A percentile compares a stretch with the other conserved stretches of the same genome.
These are phyloP conservation scores for Cacatua alba DNA, from an alignment of 2,113 vertebrate genomes.

Conservation along the genomic window DNA sequence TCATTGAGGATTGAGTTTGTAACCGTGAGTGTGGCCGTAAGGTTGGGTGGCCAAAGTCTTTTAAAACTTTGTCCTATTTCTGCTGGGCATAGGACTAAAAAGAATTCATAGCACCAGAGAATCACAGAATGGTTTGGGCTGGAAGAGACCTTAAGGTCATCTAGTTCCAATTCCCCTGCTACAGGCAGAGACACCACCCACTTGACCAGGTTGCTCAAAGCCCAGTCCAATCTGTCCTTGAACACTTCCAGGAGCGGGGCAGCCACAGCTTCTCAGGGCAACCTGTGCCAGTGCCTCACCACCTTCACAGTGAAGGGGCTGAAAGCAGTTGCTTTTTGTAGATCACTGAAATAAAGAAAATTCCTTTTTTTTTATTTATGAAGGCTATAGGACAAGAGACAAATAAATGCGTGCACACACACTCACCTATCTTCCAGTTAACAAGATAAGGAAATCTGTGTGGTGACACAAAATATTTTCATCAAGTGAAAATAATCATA, in stretches of 20 bases:
- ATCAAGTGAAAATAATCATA: not conserved
- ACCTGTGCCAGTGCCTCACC: not conserved
- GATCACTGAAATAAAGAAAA: not conserved
- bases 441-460: conserved; percentile 1
- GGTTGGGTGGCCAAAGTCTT: not conserved
- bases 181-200: not conserved
- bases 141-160: not conserved
- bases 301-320: not conserved
- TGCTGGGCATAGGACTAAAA: not conserved
- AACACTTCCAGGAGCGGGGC: not conserved
- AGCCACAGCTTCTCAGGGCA: not conserved
- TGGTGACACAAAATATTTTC: conserved; percentile 15
- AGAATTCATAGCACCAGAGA: not conserved
- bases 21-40: not conserved
- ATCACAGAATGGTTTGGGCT: not conserved
- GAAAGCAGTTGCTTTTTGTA: not conserved
- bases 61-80: not conserved
- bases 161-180: not conserved
- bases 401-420: not conserved
- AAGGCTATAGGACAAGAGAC: not conserved
- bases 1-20: not conserved
- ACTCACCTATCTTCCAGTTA: not conserved
- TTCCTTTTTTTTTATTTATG: not conserved
- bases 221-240: not conserved
- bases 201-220: not conserved